Base-by-base conservation (phyloP, 2,797 vertebrate genomes). In the Epinephelus coioides region DNA sequence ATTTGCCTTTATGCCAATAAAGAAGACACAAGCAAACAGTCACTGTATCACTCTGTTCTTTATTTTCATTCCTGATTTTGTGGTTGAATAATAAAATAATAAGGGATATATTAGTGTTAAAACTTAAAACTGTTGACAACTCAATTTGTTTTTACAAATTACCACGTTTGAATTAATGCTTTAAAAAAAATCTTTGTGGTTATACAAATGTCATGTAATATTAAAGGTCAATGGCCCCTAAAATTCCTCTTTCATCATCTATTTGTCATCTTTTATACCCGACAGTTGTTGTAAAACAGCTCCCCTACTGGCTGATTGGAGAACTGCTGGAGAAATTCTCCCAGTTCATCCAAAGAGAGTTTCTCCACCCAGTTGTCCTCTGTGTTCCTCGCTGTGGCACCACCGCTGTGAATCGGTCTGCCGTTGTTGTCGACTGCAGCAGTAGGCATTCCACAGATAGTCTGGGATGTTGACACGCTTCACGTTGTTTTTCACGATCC, bases 371-470 rank as follows among this genome's bases (percentile, higher is more conserved):
- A 12, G 81, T 95, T 95, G 44, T 79, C 63, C 3, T 92, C 92
- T 0, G 94, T 94, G 89, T 96, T 96, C 40, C 84, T 90, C 0
- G 94, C 94, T 2, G 86, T 81, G 15, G 89, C 95, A 0, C 88
- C 95, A 0, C 94, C 94, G 0, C 93, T 93, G 60, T 83, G 67
- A 5, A 94, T 5, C 23, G 94, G 94, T 18, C 13, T 60, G 15
- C 38, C 90, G 0, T 95, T 93, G 85, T 84, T 86, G 88, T 95
- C 91, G 68, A 94, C n/a, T 71, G 3, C 95, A 96, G 91, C 95
- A 96, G 92, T 92, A 95, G 18, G 94, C 94, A 0, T 94, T 95
- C 95, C 95, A 96, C 9, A 96, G 12, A 79, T 93, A 94, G 59
- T 95, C 93, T 1, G 95, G 95, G 76, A 96, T 94, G 86, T 95